Evolutionary conservation across 2,113 vertebrate species (phyloP).

Genomic region (Myotis brandtii): DNA sequence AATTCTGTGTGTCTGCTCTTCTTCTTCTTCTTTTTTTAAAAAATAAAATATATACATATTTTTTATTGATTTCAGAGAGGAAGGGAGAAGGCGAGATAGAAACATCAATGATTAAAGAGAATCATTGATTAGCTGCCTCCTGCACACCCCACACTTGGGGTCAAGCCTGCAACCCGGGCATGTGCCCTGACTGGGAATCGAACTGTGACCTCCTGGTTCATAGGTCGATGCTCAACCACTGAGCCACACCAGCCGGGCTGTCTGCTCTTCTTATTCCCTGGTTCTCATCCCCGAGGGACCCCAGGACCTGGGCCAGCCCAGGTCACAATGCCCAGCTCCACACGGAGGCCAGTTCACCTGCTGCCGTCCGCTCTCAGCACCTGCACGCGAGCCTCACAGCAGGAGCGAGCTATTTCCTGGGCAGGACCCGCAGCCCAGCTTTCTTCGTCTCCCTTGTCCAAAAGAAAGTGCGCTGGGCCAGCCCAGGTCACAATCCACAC

Average conservation of each 20-base stretch:
- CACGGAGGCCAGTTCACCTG: neutral
- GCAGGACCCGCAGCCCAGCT: neutral
- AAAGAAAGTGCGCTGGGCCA: neutral
- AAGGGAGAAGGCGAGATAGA: too few relatives aligned
- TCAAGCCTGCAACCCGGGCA: too few relatives aligned
- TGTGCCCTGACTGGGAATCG: too few relatives aligned
- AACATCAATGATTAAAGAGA: too few relatives aligned
- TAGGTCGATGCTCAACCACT: too few relatives aligned
- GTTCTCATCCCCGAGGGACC: neutral
- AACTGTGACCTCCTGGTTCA: too few relatives aligned
- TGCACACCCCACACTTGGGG: too few relatives aligned
- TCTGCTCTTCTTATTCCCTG: neutral
- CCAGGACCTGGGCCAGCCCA: neutral
- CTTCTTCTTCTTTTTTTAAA: neutral
- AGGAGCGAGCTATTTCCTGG: neutral
- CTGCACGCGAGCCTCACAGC: neutral
- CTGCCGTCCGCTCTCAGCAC: accelerated
- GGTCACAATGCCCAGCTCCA: accelerated
- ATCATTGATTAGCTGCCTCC: too few relatives aligned
- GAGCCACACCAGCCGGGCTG: too few relatives aligned
- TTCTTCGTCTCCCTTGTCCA: constrained; percentile 11
- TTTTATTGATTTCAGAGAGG: too few relatives aligned
- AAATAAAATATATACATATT: too few relatives aligned
- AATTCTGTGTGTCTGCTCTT: neutral
- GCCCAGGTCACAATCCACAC: accelerated